Evolutionary conservation across 2,797 vertebrate species (phyloP), one percentile per base, ranked within the genome.

Genomic region (Oreortyx pictus): DNA sequence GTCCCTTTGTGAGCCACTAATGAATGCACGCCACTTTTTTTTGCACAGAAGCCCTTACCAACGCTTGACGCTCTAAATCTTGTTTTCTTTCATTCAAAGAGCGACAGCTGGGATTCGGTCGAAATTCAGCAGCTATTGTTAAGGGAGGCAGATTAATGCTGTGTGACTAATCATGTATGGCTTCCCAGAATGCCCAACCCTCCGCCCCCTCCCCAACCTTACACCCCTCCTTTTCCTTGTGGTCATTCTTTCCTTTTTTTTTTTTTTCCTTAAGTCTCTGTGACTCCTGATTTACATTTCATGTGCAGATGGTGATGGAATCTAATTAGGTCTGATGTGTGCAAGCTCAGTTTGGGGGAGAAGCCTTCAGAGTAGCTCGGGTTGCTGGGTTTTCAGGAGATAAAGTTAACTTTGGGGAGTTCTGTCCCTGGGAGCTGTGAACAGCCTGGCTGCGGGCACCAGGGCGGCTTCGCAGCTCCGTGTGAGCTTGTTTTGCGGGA

Each of bases 91-190:
- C 98, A 98, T 99, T 99, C 98, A 98, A 97, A 97, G 97, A 97
- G 97, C 98, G 99, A 99, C 99, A 99, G 99, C 99, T 99, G 99
- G 98, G 98, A 98, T 98, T 98, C 98, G 98, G 98, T 98, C 98
- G 98, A 98, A 98, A 98, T 98, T 97, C 98, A 96, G 98, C 92
- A 88, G 96, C 98, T 98, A 99, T 99, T 99, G 99, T 99, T 98
- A 92, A 97, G 97, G 94, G 96, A 98, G 98, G 98, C 98, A 98
- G 98, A 99, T 99, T 99, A 99, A 98, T 99, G 98, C 98, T 98
- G 98, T 98, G 98, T 99, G 99, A 99, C 99, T 99, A 99, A 99
- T 99, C 98, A 98, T 98, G 98, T 98, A 98, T 98, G 98, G 98
- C 98, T 99, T 99, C 98, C 98, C 99, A 99, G 98, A 98, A 98